Evolutionary conservation across 2,797 vertebrate species (phyloP).

Genomic region (Etheostoma nigrum): DNA sequence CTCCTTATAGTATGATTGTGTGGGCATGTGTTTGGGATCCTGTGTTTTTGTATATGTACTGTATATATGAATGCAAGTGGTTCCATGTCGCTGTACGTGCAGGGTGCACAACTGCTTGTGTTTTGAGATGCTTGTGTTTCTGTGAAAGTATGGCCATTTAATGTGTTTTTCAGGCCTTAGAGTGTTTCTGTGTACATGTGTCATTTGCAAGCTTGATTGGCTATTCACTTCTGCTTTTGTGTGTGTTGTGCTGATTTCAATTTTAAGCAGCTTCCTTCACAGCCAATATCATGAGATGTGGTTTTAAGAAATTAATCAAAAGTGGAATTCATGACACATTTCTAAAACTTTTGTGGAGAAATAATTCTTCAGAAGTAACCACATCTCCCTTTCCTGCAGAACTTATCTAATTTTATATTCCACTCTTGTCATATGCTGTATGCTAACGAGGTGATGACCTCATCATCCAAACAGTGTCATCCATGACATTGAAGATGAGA

Average conservation of each 20-base stretch:
- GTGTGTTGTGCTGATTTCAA: neutral
- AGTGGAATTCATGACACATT: conserved; percentile 13
- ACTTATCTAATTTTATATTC: conserved; percentile 35
- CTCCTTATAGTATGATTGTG: conserved; percentile 12
- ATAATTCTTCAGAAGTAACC: neutral
- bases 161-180: conserved; percentile 10
- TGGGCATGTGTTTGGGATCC: neutral
- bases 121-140: conserved; percentile 10
- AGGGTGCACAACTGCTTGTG: conserved; percentile 2
- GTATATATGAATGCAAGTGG: neutral
- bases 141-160: neutral
- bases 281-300: neutral
- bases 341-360: neutral
- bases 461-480: conserved; percentile 36
- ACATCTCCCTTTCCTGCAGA: neutral
- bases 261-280: neutral
- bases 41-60: neutral
- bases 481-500: neutral
- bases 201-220: conserved; percentile 4
- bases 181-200: conserved; percentile 1
- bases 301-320: neutral
- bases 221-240: neutral
- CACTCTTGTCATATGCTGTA: conserved; percentile 31
- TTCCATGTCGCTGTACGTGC: neutral
- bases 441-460: conserved; percentile 51